Evolutionary conservation across 2,888 invertebrate genomes (phyloP).

Genomic region (Barypeithes pellucidus): DNA sequence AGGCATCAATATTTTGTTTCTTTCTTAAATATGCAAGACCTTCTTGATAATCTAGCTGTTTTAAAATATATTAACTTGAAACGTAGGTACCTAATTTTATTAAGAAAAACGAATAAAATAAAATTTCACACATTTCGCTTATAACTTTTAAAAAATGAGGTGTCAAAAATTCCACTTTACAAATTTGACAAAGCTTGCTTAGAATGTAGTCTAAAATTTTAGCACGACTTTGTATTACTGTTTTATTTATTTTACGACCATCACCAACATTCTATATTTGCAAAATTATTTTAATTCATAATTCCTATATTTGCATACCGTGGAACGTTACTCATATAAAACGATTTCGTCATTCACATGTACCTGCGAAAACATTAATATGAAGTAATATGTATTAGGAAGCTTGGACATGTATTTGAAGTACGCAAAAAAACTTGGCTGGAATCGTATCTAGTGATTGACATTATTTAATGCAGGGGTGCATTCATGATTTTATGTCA

Average conservation of each 20-base stretch:
- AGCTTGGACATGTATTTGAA: not conserved
- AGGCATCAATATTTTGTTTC: no score
- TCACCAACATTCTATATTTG: slow-evolving; percentile 4
- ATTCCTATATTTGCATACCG: not conserved
- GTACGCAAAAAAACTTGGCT: slow-evolving; percentile 4
- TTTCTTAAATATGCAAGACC: no score
- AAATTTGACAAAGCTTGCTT: not conserved
- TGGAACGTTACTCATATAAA: slow-evolving; percentile 14
- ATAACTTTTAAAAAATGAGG: not conserved
- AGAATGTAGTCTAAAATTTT: not conserved
- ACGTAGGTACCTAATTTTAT: no score
- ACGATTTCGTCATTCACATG: slow-evolving; percentile 10
- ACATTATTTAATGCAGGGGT: no score
- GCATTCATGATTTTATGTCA: no score
- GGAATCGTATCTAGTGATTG: no score
- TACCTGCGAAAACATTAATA: not conserved
- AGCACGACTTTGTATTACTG: not conserved
- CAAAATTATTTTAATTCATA: slow-evolving; percentile 6
- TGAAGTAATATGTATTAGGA: not conserved
- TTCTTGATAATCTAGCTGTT: no score
- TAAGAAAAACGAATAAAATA: no score
- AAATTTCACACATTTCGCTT: not conserved
- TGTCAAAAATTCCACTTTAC: not conserved
- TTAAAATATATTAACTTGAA: no score
- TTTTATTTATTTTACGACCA: not conserved